A percentile compares a stretch with the other conserved stretches of the same genome.
These are phyloP conservation scores for Dorcus parallelipipedus DNA, from an alignment of 2,888 invertebrate species.

Conservation along the genomic window DNA sequence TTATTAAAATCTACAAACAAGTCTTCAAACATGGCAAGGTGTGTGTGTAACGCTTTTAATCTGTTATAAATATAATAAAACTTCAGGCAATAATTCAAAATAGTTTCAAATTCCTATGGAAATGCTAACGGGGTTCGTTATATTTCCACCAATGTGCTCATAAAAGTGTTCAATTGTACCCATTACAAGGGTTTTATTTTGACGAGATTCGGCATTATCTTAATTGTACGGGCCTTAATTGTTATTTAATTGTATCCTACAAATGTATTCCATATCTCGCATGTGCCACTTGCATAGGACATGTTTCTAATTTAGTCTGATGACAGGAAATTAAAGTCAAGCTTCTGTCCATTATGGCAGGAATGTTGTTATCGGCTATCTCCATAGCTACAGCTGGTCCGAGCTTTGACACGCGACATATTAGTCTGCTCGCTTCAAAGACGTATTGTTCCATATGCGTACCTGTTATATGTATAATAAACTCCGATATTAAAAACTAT, in stretches of 20 bases:
- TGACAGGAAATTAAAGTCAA: slow-evolving; percentile 47
- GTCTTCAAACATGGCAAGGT: no score
- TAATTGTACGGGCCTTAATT: no score
- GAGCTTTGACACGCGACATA: slow-evolving; percentile 27
- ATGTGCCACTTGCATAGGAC: slow-evolving; percentile 26
- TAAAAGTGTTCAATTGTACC: no score
- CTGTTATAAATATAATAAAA: no score
- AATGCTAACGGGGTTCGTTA: no score
- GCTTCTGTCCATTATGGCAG: slow-evolving; percentile 43
- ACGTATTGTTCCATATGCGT: slow-evolving; percentile 29
- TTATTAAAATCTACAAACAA: no score
- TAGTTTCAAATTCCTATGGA: no score
- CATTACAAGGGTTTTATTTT: no score
- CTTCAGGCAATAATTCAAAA: no score
- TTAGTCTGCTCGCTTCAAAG: slow-evolving; percentile 29
- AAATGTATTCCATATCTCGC: not conserved
- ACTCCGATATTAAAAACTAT: not conserved
- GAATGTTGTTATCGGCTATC: slow-evolving; percentile 45
- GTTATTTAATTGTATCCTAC: not conserved
- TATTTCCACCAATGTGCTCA: no score
- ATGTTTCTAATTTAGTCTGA: slow-evolving; percentile 41
- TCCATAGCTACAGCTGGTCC: slow-evolving; percentile 42
- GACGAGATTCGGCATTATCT: no score
- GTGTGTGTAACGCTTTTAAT: no score
- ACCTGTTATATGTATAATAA: not conserved